phyloP scores from a whole-genome alignment of 2,888 invertebrate species.

The Acanthosoma haemorrhoidale region DNA sequence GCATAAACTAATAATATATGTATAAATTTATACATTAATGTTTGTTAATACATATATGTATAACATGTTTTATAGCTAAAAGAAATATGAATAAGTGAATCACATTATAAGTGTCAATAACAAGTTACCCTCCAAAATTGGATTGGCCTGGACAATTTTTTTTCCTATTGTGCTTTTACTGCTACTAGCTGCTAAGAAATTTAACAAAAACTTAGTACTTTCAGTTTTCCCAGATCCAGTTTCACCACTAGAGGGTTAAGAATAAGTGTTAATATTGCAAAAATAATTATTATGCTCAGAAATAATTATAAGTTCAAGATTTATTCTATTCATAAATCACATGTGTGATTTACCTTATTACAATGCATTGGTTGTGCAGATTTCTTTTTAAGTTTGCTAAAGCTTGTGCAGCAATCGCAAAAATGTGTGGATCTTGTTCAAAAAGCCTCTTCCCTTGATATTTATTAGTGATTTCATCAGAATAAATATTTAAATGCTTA shows the following conservation, averaged over 20 bases:
- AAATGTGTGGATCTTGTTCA: slow-evolving; percentile 87
- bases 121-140: slow-evolving; percentile 63
- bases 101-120: no score
- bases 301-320: not conserved
- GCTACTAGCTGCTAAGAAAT: slow-evolving; percentile 81
- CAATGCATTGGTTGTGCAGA: slow-evolving; percentile 70
- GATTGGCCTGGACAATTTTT: slow-evolving; percentile 75
- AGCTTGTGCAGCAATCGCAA: slow-evolving; percentile 45
- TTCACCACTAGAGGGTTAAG: slow-evolving; percentile 52
- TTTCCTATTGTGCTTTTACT: slow-evolving; percentile 74
- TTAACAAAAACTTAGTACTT: slow-evolving; percentile 85
- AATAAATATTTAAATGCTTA: slow-evolving; percentile 78
- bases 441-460: slow-evolving; percentile 82
- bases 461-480: slow-evolving; percentile 62
- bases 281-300: not conserved
- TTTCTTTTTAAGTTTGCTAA: slow-evolving; percentile 31
- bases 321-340: not conserved
- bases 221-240: slow-evolving; percentile 91
- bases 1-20: no score
- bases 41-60: no score
- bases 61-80: no score
- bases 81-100: no score
- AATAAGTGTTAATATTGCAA: slow-evolving; percentile 13
- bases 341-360: slow-evolving; percentile 77
- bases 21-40: no score